Evolutionary conservation across 2,888 invertebrate genomes (phyloP).

Genomic region (Stenodema calcarata): DNA sequence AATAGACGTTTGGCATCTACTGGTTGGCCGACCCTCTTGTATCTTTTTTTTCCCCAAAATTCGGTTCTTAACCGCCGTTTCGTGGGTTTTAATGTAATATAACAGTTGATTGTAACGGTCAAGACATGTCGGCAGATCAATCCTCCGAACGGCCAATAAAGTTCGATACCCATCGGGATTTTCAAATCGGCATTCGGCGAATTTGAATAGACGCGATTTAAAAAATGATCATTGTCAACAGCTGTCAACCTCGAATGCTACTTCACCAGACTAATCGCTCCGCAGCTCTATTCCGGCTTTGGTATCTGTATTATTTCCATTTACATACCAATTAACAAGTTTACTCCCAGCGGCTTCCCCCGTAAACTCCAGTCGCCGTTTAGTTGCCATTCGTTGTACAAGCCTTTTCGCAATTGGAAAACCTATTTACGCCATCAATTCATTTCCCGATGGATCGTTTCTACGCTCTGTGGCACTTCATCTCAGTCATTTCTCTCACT

Average conservation of each 20-base stretch:
- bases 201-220: too few species aligned
- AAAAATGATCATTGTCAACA: background rate
- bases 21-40: too few species aligned
- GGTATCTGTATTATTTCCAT: slow-evolving; percentile 35
- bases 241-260: background rate
- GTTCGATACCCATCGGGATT: too few species aligned
- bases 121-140: too few species aligned
- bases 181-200: too few species aligned
- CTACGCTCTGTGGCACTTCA: background rate
- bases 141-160: too few species aligned
- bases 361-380: slow-evolving; percentile 1
- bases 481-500: too few species aligned
- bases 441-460: background rate
- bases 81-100: too few species aligned
- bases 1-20: too few species aligned
- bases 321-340: slow-evolving; percentile 45
- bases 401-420: background rate
- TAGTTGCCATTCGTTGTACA: background rate
- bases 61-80: too few species aligned
- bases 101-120: too few species aligned
- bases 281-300: background rate
- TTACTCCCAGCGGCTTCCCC: background rate
- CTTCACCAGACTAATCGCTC: background rate
- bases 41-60: too few species aligned
- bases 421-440: background rate